phyloP scores from a whole-genome alignment of 2,888 invertebrate genomes.

The Lomographa bimaculata region DNA sequence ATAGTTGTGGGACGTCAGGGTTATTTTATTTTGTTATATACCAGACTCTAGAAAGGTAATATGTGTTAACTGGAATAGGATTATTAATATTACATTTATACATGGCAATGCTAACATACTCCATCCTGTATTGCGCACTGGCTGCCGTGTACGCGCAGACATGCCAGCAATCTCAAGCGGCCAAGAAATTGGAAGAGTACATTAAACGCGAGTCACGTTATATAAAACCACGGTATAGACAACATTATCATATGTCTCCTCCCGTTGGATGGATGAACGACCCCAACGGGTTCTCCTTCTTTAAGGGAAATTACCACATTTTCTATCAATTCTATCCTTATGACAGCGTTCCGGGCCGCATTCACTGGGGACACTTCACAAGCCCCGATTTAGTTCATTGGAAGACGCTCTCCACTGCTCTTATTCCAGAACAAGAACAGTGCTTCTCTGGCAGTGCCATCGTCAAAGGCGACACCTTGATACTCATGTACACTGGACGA shows the following conservation, averaged over 20 bases:
- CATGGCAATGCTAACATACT: too few species aligned
- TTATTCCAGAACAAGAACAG: constrained; percentile 68
- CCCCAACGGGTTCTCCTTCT: constrained; percentile 81
- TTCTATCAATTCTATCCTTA: constrained; percentile 82
- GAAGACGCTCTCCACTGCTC: constrained; percentile 73
- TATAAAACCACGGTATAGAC: constrained; percentile 62
- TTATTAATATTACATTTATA: too few species aligned
- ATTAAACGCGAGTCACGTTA: constrained; percentile 54
- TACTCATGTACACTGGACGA: constrained; percentile 70
- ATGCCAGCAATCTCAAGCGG: constrained; percentile 36
- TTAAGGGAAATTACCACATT: constrained; percentile 77
- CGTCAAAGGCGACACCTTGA: constrained; percentile 55
- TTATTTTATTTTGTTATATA: too few species aligned
- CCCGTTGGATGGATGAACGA: constrained; percentile 84
- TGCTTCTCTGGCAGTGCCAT: constrained; percentile 79
- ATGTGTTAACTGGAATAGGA: too few species aligned
- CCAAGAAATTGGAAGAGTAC: constrained; percentile 57
- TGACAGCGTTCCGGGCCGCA: constrained; percentile 69
- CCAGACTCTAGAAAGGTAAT: too few species aligned
- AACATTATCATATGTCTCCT: constrained; percentile 65
- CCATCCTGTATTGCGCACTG: constrained; percentile 38
- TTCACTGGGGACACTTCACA: constrained; percentile 81
- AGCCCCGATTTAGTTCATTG: constrained; percentile 77
- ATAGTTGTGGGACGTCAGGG: too few species aligned
- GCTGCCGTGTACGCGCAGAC: constrained; percentile 36